Base-by-base conservation (phyloP, 2,888 invertebrate genomes). In the Phymatocera aterrima region DNA sequence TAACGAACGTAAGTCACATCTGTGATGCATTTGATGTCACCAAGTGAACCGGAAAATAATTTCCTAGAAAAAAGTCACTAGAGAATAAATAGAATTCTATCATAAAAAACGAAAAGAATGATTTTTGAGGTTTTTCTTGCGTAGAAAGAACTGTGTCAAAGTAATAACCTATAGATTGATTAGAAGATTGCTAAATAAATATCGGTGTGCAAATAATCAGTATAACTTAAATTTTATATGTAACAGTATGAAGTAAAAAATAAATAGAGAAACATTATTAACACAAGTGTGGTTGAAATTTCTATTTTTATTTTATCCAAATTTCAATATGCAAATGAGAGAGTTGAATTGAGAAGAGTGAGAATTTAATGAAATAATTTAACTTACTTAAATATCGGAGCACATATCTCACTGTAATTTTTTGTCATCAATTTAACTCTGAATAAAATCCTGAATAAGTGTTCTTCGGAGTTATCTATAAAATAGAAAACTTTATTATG, bases 401-500 rank as follows among this genome's bases (percentile, higher is more conserved):
- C 80, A 78, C 82, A 88, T 79, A 90, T 85, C 82, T 87, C 83
- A n/a, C 80, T 80, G 79, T 86, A 83, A 75, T 85, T 84, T 77
- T 86, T 84, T 18, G 83, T 83, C n/a, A 82, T 80, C 64, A 84
- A 79, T 80, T 85, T 86, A 51, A 84, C 84, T 82, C 85, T 85
- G 5, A 90, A 83, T 61, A 90, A 81, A 61, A 88, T 86, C 79
- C 86, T 85, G 74, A 88, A 85, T 79, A 90, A 87, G 80, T 90
- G 87, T 64, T 89, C 87, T 37, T 88, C 86, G 61, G 90, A 90
- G 77, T 88, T 85, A 82, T 86, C 88, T 88, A 79, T 74, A 78
- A 79, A 51, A 37, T 28, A 18, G 12, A 34, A 46, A 34, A 37
- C 43, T 18, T 61, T 12, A 61, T 24, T 24, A 24, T 21, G 21